Evolutionary conservation across 2,888 invertebrate species (phyloP).

Genomic region (Drosophila maculinotata): DNA sequence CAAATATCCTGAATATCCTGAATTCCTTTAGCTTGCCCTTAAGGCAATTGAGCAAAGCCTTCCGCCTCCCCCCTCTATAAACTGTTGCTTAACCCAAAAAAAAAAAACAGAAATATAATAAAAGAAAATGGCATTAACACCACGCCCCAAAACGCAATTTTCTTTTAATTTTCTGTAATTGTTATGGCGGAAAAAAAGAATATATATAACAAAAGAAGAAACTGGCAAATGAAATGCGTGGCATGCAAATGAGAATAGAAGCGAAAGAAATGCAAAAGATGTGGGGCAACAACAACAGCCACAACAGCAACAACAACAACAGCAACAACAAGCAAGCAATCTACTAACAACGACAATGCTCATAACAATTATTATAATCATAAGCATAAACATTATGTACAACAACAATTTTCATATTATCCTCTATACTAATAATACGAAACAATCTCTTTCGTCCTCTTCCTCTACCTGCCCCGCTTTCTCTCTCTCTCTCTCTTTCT

Average conservation of each 20-base stretch:
- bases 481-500: neutral
- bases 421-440: conserved; percentile 36
- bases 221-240: conserved; percentile 47
- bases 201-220: conserved; percentile 1
- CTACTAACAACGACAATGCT: conserved; percentile 61
- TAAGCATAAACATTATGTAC: conserved; percentile 59
- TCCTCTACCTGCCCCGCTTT: conserved; percentile 1
- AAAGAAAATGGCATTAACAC: conserved; percentile 22
- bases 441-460: conserved; percentile 27
- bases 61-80: neutral
- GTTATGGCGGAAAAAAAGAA: conserved; percentile 41
- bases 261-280: conserved; percentile 21
- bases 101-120: neutral
- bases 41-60: conserved; percentile 1
- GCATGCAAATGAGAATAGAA: conserved; percentile 55
- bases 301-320: conserved; percentile 6
- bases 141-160: conserved; percentile 51
- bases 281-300: too few relatives aligned
- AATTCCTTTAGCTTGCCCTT: neutral
- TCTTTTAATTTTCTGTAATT: conserved; percentile 66
- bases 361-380: conserved; percentile 66
- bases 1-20: neutral
- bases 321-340: conserved; percentile 21
- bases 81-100: conserved; percentile 4
- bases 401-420: conserved; percentile 51